Base-by-base conservation (phyloP, 2,113 vertebrate genomes). In the Podilymbus podiceps region DNA sequence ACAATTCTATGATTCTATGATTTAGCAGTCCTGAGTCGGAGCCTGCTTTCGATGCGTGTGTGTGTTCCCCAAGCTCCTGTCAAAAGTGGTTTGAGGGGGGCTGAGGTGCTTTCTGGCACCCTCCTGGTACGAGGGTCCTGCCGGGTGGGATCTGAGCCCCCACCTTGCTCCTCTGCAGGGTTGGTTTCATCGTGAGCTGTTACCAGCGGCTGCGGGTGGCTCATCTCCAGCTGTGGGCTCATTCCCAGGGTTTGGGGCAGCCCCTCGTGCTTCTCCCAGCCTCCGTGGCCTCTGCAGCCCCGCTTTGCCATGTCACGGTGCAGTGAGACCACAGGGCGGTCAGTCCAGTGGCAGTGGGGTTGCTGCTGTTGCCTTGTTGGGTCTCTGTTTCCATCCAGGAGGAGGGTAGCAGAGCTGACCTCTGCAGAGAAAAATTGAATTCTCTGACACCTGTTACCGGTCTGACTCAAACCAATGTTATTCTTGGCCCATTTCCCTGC, bases 31-130 rank as follows among this genome's bases (percentile, higher is more conserved):
- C 13, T 4, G 25, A 15, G 19, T 7, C 3, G 4, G 47, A 56
- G 15, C 52, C 19, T 0, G 3, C 8, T 59, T 22, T 24, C 3
- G 1, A 5, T 22, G 44, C 1, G 1, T 11, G 53, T 23, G 12
- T 10, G 11, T 21, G n/a, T 69, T 77, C 62, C 62, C 25, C 35
- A 40, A 25, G 9, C 18, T 38, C 25, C 44, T 15, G 24, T 8
- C 3, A 17, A 67, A 49, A 72, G 7, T 19, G 2, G 8, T 68
- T 5, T 63, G 76, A 64, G 42, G 53, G 42, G 40, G 23, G 23
- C 46, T 14, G 24, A 76, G 71, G 67, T 33, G 27, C 72, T 89
- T n/a, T 5, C 2, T 50, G 77, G 25, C 53, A n/a, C 31, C 17
- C 44, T 60, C 4, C 24, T n/a, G 28, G 8, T 7, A 12, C 11